Evolutionary conservation across 2,113 vertebrate species (phyloP).

Genomic region (Oryzias celebensis): DNA sequence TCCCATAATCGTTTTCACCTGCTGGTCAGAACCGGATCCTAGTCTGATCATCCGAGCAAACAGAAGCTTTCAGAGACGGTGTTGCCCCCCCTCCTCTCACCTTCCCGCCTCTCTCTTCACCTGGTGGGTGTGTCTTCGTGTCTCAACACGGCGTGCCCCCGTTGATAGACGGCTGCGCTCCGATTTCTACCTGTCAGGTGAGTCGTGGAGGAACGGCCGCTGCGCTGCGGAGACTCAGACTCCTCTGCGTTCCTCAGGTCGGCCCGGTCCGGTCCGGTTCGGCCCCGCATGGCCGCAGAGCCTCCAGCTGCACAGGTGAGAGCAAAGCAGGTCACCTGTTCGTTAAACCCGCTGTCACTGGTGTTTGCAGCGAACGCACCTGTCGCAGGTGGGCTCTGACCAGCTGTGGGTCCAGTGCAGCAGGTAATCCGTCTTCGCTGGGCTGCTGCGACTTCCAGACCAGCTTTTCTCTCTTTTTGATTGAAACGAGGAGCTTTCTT

Average conservation of each 20-base stretch:
- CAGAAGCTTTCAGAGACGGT: constrained; percentile 3
- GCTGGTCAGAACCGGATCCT: background rate
- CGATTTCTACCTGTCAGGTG: constrained; percentile 61
- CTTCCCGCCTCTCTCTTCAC: constrained; percentile 13
- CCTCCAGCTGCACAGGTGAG: constrained; percentile 47
- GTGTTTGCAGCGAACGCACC: constrained; percentile 33
- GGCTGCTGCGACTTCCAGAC: too few species aligned
- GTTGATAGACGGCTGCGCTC: constrained; percentile 56
- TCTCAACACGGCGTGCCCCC: constrained; percentile 64
- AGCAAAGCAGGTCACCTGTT: background rate
- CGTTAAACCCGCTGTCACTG: too few species aligned
- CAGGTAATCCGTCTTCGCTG: too few species aligned
- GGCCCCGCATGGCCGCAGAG: too few species aligned
- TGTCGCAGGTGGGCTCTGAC: constrained; percentile 11
- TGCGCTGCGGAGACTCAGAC: background rate
- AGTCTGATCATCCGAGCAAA: constrained; percentile 7
- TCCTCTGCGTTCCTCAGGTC: background rate
- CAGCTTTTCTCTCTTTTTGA: too few species aligned
- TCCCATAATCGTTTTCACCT: too few species aligned
- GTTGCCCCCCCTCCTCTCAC: background rate
- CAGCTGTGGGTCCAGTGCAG: too few species aligned
- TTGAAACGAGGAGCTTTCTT: too few species aligned
- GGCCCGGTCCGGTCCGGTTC: too few species aligned
- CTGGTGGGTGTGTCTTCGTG: constrained; percentile 66
- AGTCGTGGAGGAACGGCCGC: constrained; percentile 27